Evolutionary conservation across 2,888 invertebrate genomes (phyloP), one percentile per base, ranked within the genome.

Genomic region (Balanococcus diminutus): DNA sequence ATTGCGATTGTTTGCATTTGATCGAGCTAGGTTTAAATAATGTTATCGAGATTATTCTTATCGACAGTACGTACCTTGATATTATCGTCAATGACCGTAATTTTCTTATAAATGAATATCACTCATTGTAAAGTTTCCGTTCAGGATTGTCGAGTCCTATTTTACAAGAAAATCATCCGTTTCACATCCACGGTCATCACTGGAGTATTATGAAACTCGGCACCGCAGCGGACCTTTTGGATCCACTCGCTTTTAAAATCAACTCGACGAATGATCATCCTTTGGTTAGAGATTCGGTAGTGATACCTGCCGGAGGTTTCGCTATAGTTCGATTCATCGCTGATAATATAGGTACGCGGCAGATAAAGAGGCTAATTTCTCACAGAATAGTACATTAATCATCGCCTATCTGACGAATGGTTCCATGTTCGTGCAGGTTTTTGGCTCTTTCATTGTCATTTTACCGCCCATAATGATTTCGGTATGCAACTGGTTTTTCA

Each of bases 1-100:
- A 39, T 19, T 94, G 94, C 88, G 94, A 94, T 89, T 96, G 95
- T 89, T 92, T 94, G 11, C 94, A 95, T 88, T 91, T 94, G 16
- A 92, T 94, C 88, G 90, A 92, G 61, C 91, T 95, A 11, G 92
- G 92, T 0, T 89, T 94, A 28, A 93, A 92, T 16, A 91, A 94
- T 9, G 92, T 93, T 0, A 94, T 95, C 5, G 95, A 95, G 89
- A 90, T 96, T 16, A 90, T 95, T 32, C 91, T 96, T 88, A 92
- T 94, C 82, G 94, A 95, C 90, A 93, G 94, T 92, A 79, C n/a
- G 36, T 79, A 16, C 9, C 14, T n/a, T n/a, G 6, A 56, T 8
- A 8, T 19, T 56, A n/a, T 56, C 8, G 8, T 22, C 11, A 4
- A 22, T 22, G 8, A 42, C 1, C 11, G 39, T n/a, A n/a, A n/a